Evolutionary conservation across 2,797 vertebrate species (phyloP).

Genomic region (Hydrolagus colliei): DNA sequence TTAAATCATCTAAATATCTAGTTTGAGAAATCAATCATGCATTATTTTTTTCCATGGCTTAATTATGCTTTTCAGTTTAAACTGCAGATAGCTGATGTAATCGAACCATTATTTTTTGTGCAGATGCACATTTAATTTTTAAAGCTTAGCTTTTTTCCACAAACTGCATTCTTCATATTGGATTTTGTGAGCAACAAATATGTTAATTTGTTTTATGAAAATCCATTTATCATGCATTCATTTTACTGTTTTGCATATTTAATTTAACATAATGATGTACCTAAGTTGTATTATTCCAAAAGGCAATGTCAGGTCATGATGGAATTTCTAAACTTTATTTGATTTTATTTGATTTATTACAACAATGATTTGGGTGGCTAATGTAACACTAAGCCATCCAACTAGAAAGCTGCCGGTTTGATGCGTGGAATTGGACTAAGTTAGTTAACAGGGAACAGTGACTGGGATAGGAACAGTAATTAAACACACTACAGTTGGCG

Average conservation of each 20-base stretch:
- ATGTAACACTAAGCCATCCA: too few species aligned
- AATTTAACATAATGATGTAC: background rate
- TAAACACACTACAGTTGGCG: too few species aligned
- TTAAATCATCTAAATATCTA: too few species aligned
- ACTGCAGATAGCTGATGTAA: background rate
- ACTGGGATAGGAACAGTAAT: too few species aligned
- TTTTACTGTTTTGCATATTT: background rate
- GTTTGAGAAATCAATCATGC: constrained; percentile 34
- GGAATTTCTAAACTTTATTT: background rate
- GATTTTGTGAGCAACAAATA: background rate
- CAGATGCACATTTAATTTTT: constrained; percentile 39
- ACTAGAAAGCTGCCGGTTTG: too few species aligned
- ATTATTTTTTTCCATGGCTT: constrained; percentile 46
- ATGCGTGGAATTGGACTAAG: too few species aligned
- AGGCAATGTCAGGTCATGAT: background rate
- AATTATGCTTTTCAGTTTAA: background rate
- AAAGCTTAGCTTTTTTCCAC: background rate
- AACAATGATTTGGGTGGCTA: too few species aligned
- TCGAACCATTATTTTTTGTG: background rate
- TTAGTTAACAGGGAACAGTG: too few species aligned
- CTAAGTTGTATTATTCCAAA: too few species aligned
- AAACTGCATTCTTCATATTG: background rate
- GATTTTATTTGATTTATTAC: constrained; percentile 11
- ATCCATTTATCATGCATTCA: background rate
- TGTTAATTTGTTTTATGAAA: background rate